Percentiles rank a stretch among this genome's conserved stretches.
Conservation (phyloP, 2,113 vertebrate genomes). For the Pluvialis apricaria region DNA sequence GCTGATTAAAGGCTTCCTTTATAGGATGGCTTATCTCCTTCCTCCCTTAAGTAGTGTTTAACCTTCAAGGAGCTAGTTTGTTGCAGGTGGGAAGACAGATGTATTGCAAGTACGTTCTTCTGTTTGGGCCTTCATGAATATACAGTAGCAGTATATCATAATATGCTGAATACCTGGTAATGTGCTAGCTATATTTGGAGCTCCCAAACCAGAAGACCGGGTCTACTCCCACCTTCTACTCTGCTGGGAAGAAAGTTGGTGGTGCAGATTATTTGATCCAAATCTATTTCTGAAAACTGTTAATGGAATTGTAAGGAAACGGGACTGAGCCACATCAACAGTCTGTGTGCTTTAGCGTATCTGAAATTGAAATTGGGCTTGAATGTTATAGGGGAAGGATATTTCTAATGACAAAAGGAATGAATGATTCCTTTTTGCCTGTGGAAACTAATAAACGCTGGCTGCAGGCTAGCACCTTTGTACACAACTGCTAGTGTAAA, state of each 20-base stretch:
- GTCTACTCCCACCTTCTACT: neutral
- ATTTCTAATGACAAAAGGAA: neutral
- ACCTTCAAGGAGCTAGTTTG: neutral
- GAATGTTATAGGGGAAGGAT: neutral
- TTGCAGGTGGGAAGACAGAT: neutral
- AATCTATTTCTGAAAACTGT: neutral
- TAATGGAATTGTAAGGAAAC: neutral
- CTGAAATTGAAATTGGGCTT: neutral
- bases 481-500: neutral
- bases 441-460: neutral
- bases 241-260: neutral
- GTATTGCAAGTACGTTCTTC: neutral
- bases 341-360: neutral
- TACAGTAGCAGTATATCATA: neutral
- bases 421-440: neutral
- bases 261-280: neutral
- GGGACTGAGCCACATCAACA: neutral
- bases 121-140: neutral
- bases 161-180: neutral
- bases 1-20: conserved; percentile 22
- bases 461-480: neutral
- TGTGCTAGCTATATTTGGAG: neutral
- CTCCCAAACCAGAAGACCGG: neutral
- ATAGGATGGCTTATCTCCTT: neutral
- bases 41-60: neutral